Base-by-base conservation (phyloP, 2,797 vertebrate genomes). In the Bufotes viridis region DNA sequence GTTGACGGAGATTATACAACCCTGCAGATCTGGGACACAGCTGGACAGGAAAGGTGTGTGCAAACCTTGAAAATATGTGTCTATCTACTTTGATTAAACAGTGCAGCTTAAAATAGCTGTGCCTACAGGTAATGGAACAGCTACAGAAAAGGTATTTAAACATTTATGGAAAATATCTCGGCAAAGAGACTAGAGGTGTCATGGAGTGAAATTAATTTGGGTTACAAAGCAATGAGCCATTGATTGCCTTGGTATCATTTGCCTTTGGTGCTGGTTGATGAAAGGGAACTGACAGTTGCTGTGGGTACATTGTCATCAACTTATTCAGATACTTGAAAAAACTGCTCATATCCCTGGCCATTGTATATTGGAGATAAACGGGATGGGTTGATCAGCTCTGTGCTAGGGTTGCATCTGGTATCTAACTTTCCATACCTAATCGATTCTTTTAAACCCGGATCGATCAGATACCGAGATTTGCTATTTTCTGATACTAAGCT, bases 11-110 rank as follows among this genome's bases (percentile, higher is more conserved):
- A 96, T 78, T 94, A 91, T 90, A 95, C 94, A 0, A 94, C 85
- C 0, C 90, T 96, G 69, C 96, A 96, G 92, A 96, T 95, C 65
- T 96, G 95, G 95, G 96, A 96, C 92, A 96, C 95, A 14, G 95
- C 95, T 0, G 93, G 96, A 4, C 95, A 96, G 91, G 95, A 97
- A 91, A 95, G 95, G 94, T 84, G 29, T 78, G n/a, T 20, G 57
- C 15, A 0, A 7, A 20, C 61, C 2, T 7, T 72, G 81, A 65
- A 81, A 29, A 57, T 70, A 53, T 67, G 14, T 75, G 67, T 15
- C 55, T 75, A 60, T 26, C 55, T 82, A 13, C 29, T 15, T 11
- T 70, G 84, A 82, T 89, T 70, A 78, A 34, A 76, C 55, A 53
- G 55, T 34, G n/a, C 12, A 57, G 22, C 67, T 74, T 60, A 89